phyloP scores from a whole-genome alignment of 2,797 vertebrate species.

The Melopsittacus undulatus region DNA sequence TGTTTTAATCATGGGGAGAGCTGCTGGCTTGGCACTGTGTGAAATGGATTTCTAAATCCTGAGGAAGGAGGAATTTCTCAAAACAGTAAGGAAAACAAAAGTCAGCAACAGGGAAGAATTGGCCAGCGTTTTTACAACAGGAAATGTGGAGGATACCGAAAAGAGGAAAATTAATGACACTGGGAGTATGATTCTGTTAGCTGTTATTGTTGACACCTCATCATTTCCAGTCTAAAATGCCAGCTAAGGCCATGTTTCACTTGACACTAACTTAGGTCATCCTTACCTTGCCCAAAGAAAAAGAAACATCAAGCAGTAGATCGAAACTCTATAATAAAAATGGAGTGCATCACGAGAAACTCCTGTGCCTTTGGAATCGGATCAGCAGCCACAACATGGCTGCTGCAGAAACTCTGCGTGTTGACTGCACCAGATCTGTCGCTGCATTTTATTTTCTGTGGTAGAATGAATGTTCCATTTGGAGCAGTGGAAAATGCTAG shows the following conservation, averaged over 20 bases:
- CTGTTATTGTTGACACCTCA: conserved; percentile 29
- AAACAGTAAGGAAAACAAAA: conserved; percentile 78
- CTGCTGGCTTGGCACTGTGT: conserved; percentile 72
- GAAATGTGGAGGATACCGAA: conserved; percentile 60
- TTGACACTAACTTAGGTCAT: not conserved
- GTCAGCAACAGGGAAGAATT: conserved; percentile 74
- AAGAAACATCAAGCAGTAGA: not conserved
- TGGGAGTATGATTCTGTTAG: conserved; percentile 52
- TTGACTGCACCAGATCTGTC: conserved; percentile 56
- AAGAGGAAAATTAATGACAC: conserved; percentile 67
- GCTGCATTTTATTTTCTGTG: conserved; percentile 57
- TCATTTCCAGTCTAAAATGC: conserved; percentile 22
- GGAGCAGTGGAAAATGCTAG: conserved; percentile 68
- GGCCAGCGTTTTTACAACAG: conserved; percentile 63
- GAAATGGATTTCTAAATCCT: conserved; percentile 56
- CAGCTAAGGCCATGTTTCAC: conserved; percentile 16
- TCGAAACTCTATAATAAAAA: not conserved
- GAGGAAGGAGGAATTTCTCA: conserved; percentile 73
- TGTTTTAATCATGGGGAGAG: conserved; percentile 81
- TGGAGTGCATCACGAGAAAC: not conserved
- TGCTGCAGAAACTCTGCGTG: not conserved
- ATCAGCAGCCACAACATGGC: not conserved
- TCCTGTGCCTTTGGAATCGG: not conserved
- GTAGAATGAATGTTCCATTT: conserved; percentile 52
- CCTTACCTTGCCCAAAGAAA: not conserved